Percentiles rank a stretch among this genome's conserved stretches.
phyloP scores from a whole-genome alignment of 2,797 vertebrate species.

The Aphelocoma californica region DNA sequence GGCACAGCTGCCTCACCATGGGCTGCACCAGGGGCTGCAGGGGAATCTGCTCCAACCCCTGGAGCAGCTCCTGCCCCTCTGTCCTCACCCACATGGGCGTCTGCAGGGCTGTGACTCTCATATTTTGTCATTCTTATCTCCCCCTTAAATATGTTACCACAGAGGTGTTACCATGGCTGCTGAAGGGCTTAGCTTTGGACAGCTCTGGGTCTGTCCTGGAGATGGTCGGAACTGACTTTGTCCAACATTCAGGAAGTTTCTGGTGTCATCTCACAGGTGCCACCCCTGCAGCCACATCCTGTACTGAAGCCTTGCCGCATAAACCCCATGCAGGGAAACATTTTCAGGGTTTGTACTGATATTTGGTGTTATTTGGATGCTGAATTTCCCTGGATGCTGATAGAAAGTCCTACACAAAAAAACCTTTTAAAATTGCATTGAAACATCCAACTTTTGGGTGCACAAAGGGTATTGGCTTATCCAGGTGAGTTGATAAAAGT shows the following conservation, averaged over 20 bases:
- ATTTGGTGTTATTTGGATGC: not conserved
- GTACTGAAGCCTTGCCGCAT: not conserved
- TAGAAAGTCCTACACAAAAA: not conserved
- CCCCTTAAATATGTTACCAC: not conserved
- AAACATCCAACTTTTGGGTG: not conserved
- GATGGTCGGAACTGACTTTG: not conserved
- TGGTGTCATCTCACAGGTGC: not conserved
- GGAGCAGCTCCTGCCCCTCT: not conserved
- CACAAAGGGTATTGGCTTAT: not conserved
- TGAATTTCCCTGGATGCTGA: not conserved
- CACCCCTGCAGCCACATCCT: not conserved
- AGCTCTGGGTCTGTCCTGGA: not conserved
- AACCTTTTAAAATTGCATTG: not conserved
- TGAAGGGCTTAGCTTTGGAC: not conserved
- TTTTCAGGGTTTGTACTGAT: not conserved
- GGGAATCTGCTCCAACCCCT: not conserved
- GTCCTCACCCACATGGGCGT: not conserved
- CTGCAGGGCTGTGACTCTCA: not conserved
- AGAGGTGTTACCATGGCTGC: rapidly evolving
- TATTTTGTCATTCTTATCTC: not conserved
- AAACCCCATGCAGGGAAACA: not conserved
- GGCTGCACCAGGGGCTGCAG: not conserved
- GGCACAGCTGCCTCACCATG: not conserved
- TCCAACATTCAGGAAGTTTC: not conserved
- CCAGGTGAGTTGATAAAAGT: not conserved